Conservation (phyloP, 1,140 invertebrate species). For the Colletes latitarsis region DNA sequence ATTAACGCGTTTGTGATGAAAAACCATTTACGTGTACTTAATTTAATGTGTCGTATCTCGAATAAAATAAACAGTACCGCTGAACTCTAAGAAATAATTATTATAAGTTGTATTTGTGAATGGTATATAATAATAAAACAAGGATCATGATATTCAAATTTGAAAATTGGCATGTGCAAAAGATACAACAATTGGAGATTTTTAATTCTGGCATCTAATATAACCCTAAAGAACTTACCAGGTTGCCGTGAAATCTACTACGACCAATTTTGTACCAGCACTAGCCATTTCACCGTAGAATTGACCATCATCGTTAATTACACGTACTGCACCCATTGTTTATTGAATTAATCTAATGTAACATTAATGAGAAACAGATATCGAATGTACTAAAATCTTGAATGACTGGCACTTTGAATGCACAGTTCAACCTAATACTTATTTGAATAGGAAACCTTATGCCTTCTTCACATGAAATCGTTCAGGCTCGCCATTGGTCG, state of each 20-base stretch:
- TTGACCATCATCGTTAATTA: constrained; percentile 87
- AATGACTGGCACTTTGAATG: constrained; percentile 66
- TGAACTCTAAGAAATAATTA: background rate
- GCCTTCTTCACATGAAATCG: background rate
- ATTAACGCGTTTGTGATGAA: no score
- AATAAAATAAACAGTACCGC: background rate
- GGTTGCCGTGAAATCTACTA: constrained; percentile 95
- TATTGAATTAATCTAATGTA: constrained; percentile 32
- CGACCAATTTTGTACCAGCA: constrained; percentile 93
- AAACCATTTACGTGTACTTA: no score
- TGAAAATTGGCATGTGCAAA: background rate
- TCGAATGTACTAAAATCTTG: background rate
- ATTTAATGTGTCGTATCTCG: background rate
- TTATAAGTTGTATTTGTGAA: background rate
- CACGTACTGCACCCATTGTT: constrained; percentile 78
- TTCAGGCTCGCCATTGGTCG: constrained; percentile 9
- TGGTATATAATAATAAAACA: background rate
- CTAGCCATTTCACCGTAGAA: constrained; percentile 91
- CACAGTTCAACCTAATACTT: background rate
- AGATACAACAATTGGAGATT: background rate
- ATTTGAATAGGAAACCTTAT: background rate
- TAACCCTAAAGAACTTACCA: constrained; percentile 85
- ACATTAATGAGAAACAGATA: constrained; percentile 26
- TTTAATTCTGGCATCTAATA: background rate
- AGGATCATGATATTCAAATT: background rate